Percentiles rank a stretch among this genome's conserved stretches.
Conservation (phyloP, 1,140 invertebrate genomes). For the Subanguina moxae region DNA sequence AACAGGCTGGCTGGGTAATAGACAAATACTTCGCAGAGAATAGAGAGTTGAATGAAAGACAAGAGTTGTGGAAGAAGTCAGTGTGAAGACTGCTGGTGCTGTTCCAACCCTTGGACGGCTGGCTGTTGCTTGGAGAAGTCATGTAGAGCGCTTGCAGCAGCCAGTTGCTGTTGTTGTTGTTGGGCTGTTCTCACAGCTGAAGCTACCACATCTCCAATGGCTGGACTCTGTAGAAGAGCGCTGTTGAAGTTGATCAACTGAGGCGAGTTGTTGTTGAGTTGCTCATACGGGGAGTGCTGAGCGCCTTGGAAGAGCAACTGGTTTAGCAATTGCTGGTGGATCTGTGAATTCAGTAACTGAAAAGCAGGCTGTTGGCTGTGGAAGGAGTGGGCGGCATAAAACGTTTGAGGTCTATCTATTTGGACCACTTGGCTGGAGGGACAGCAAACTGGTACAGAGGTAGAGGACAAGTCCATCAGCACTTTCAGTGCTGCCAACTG, state of each 20-base stretch:
- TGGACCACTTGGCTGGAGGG: not conserved
- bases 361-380: not conserved
- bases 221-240: not conserved
- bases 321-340: not conserved
- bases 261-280: not conserved
- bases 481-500: constrained; percentile 7
- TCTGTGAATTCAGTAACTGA: not conserved
- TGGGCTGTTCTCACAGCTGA: not conserved
- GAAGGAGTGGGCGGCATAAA: not conserved
- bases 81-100: not conserved
- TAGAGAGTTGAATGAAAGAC: not conserved
- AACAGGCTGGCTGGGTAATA: not conserved
- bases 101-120: not conserved
- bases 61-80: not conserved
- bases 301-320: not conserved
- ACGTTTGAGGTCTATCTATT: no score
- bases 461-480: constrained; percentile 5
- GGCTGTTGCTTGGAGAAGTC: not conserved
- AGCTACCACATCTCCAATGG: not conserved
- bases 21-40: not conserved
- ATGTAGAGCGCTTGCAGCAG: not conserved
- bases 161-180: not conserved
- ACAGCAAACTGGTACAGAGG: not conserved
- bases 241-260: not conserved
- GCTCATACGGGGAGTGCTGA: not conserved